Conservation (phyloP, 2,888 invertebrate species). For the Zaprionus lineosus region DNA sequence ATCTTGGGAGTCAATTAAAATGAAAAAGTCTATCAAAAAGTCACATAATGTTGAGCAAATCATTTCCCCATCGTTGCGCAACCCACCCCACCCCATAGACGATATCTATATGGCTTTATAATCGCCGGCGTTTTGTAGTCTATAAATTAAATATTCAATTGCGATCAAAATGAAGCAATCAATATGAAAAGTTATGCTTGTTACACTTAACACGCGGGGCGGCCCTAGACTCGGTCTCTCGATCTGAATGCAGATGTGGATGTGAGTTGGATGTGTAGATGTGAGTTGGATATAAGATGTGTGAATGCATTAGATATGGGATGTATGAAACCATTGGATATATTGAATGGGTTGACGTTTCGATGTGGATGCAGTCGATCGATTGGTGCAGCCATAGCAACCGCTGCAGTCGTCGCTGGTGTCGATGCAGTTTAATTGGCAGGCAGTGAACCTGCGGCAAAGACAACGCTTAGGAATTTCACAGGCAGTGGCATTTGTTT, state of each 20-base stretch:
- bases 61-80: conserved; percentile 61
- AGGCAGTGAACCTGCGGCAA: conserved; percentile 44
- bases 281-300: too few relatives aligned
- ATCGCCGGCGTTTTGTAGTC: conserved; percentile 35
- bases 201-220: conserved; percentile 23
- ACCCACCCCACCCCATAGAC: conserved; percentile 23
- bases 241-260: conserved; percentile 1
- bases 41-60: conserved; percentile 30
- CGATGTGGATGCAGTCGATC: conserved; percentile 2
- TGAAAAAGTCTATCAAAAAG: neutral
- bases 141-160: conserved; percentile 62
- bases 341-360: conserved; percentile 1
- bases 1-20: neutral
- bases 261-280: conserved; percentile 11
- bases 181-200: conserved; percentile 48
- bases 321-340: too few relatives aligned
- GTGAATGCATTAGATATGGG: too few relatives aligned
- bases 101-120: conserved; percentile 57
- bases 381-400: too few relatives aligned
- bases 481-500: conserved; percentile 52
- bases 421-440: conserved; percentile 36
- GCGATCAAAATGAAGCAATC: conserved; percentile 65
- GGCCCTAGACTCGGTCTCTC: conserved; percentile 5
- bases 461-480: conserved; percentile 61
- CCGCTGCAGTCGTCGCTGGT: too few relatives aligned